Evolutionary conservation across 2,888 invertebrate species (phyloP).

Genomic region (Papilio gigon): DNA sequence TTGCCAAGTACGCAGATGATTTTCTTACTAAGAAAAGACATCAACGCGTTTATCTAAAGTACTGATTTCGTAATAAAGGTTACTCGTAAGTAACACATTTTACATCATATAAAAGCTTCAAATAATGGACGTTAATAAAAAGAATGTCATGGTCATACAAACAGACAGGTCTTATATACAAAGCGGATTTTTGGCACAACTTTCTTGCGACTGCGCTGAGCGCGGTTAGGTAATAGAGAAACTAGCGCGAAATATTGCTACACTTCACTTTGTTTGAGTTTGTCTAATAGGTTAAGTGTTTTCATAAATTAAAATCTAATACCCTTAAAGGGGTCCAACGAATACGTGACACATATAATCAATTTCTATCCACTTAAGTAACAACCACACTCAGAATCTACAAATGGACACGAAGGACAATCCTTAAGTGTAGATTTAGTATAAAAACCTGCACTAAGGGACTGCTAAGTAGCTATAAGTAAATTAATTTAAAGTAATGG

Average conservation of each 20-base stretch:
- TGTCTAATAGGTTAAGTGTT: constrained; percentile 36
- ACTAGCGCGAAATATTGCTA: constrained; percentile 62
- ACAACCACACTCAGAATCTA: too few species aligned
- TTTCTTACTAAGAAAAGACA: constrained; percentile 48
- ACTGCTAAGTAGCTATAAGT: too few species aligned
- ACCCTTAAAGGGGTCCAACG: neutral
- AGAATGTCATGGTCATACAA: constrained; percentile 44
- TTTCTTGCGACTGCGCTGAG: constrained; percentile 56
- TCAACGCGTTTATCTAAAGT: constrained; percentile 48
- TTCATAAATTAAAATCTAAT: neutral
- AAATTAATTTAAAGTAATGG: too few species aligned
- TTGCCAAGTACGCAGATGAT: too few species aligned
- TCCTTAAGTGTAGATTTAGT: too few species aligned
- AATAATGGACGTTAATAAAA: neutral
- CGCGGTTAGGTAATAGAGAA: constrained; percentile 72
- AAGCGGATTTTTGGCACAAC: constrained; percentile 43
- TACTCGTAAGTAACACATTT: neutral
- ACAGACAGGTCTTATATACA: constrained; percentile 38
- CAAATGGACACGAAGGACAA: too few species aligned
- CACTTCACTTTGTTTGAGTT: constrained; percentile 53
- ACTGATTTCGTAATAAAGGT: neutral
- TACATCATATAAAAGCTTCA: neutral
- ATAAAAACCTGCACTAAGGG: too few species aligned
- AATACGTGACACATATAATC: too few species aligned
- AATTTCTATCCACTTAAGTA: too few species aligned